Conservation (phyloP, 2,888 invertebrate species). For the Calameuta filiformis region DNA sequence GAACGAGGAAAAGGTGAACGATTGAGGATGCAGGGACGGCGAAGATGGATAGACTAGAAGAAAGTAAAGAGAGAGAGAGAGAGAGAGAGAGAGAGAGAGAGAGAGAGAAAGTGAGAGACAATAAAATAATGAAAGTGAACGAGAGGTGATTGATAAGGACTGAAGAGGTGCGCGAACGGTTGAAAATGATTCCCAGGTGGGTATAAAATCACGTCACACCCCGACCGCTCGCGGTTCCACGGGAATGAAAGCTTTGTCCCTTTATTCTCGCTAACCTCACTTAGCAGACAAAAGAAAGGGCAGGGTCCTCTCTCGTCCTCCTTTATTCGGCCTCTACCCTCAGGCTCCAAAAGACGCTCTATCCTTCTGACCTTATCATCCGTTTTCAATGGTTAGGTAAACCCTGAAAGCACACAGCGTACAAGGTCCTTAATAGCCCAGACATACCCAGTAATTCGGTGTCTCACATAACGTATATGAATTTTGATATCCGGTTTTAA, state of each 20-base stretch:
- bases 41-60: background rate
- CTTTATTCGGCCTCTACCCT: background rate
- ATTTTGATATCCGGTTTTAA: background rate
- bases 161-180: background rate
- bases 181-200: background rate
- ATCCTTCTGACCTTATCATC: background rate
- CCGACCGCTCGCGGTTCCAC: background rate
- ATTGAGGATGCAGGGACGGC: background rate
- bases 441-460: background rate
- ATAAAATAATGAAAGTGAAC: background rate
- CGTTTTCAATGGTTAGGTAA: background rate
- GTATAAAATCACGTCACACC: slow-evolving; percentile 5
- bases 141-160: background rate
- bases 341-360: background rate
- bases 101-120: background rate
- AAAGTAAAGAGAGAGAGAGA: too few relatives aligned
- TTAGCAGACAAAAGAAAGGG: slow-evolving; percentile 17
- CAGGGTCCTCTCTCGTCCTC: background rate
- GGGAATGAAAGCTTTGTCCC: slow-evolving; percentile 14
- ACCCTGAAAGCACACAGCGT: background rate
- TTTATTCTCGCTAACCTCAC: slow-evolving; percentile 18
- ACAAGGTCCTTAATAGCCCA: background rate
- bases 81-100: too few relatives aligned
- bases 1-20: background rate
- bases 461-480: background rate